Evolutionary conservation across 2,113 vertebrate species (phyloP).

Genomic region (Cisticola juncidis): DNA sequence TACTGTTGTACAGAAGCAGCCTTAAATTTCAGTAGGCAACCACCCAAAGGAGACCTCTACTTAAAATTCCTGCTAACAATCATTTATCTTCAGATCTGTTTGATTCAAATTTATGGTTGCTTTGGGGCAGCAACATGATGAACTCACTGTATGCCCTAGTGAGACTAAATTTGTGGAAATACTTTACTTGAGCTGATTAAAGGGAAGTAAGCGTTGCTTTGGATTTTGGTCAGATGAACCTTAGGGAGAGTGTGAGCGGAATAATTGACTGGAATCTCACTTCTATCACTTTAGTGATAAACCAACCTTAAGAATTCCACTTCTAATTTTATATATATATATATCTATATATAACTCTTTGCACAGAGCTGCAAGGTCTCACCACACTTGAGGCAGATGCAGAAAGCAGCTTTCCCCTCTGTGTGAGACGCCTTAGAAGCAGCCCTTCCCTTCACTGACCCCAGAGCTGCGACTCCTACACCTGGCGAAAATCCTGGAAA

Average conservation of each 20-base stretch:
- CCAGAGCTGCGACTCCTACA: neutral
- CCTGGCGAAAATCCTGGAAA: conserved; percentile 27
- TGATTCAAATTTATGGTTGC: neutral
- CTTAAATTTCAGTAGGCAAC: neutral
- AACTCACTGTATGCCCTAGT: neutral
- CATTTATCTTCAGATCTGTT: neutral
- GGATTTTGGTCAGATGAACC: neutral
- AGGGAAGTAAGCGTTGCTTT: neutral
- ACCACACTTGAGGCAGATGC: neutral
- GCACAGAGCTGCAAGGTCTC: neutral
- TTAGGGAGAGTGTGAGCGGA: neutral
- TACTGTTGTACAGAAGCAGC: neutral
- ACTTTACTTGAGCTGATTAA: neutral
- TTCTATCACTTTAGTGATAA: neutral
- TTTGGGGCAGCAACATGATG: neutral
- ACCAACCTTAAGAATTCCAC: neutral
- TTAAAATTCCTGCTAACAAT: neutral
- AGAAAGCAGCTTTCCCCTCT: neutral
- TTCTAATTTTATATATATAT: too few species aligned
- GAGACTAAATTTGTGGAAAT: neutral
- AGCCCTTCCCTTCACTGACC: neutral
- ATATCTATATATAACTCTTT: too few species aligned
- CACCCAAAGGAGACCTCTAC: neutral
- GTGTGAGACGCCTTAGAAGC: neutral
- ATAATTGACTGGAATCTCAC: neutral